phyloP scores from a whole-genome alignment of 2,888 invertebrate genomes.

The Sminthurides aquaticus region DNA sequence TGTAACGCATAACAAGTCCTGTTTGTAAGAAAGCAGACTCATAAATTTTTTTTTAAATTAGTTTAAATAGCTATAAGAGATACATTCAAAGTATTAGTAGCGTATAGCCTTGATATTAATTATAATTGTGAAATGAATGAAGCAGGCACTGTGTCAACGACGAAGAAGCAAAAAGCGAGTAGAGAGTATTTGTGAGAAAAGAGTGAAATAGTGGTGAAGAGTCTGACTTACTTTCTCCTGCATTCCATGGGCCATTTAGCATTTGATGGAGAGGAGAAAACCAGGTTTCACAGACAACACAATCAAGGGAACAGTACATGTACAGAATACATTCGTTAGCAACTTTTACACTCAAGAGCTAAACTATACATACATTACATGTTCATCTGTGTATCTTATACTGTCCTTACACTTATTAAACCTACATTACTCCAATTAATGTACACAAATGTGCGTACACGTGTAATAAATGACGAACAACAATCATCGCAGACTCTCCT shows the following conservation, averaged over 20 bases:
- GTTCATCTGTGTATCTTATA: not conserved
- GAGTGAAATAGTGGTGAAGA: conserved; percentile 17
- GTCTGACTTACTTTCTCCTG: conserved; percentile 44
- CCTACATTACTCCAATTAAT: not conserved
- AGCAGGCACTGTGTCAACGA: not conserved
- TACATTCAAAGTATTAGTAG: not conserved
- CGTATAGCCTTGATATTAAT: not conserved
- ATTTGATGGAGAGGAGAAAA: conserved; percentile 34
- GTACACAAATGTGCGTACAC: conserved; percentile 6
- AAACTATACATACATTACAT: conserved; percentile 12
- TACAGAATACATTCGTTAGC: conserved; percentile 24
- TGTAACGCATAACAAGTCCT: no score
- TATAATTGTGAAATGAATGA: not conserved
- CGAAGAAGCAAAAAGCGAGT: conserved; percentile 2
- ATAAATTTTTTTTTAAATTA: no score
- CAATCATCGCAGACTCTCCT: not conserved
- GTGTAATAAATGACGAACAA: conserved; percentile 1
- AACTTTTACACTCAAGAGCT: conserved; percentile 19
- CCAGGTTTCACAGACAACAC: conserved; percentile 38
- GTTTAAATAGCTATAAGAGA: no score
- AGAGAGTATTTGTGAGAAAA: conserved; percentile 6
- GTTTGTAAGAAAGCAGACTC: no score
- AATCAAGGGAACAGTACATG: conserved; percentile 30
- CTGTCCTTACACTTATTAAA: not conserved
- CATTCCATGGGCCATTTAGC: conserved; percentile 34